A percentile compares a stretch with the other conserved stretches of the same genome.
Evolutionary conservation across 1,140 invertebrate species (phyloP).

Genomic region (Sarcophaga peregrina): DNA sequence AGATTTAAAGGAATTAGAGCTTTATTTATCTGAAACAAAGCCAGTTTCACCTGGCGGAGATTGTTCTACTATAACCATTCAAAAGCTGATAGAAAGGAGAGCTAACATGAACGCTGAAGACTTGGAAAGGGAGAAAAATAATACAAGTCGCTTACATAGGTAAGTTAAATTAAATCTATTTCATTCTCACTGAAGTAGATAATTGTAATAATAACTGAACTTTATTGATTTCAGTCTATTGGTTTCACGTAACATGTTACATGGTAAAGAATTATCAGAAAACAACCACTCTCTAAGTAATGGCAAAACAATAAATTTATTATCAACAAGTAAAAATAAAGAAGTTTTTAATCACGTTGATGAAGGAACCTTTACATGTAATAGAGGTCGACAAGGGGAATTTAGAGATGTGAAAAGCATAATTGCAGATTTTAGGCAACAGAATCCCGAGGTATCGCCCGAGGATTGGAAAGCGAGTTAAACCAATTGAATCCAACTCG

Average conservation of each 20-base stretch:
- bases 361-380: constrained; percentile 14
- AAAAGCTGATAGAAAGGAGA: constrained; percentile 44
- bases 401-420: constrained; percentile 84
- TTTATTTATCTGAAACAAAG: constrained; percentile 34
- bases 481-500: constrained; percentile 49
- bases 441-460: constrained; percentile 79
- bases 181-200: not conserved
- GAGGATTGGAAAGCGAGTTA: constrained; percentile 72
- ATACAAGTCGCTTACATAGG: constrained; percentile 45
- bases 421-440: constrained; percentile 82
- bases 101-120: constrained; percentile 48
- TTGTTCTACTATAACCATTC: constrained; percentile 13
- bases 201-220: not conserved
- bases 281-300: not conserved
- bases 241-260: constrained; percentile 43
- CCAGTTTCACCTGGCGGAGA: not conserved
- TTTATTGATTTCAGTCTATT: constrained; percentile 36
- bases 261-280: not conserved
- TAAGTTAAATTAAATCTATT: constrained; percentile 26
- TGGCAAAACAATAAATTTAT: not conserved
- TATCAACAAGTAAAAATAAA: not conserved
- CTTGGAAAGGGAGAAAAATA: constrained; percentile 46
- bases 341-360: not conserved
- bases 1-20: constrained; percentile 40
- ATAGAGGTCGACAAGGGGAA: constrained; percentile 75